phyloP scores from a whole-genome alignment of 2,888 invertebrate genomes.

The Tribolium freemani region DNA sequence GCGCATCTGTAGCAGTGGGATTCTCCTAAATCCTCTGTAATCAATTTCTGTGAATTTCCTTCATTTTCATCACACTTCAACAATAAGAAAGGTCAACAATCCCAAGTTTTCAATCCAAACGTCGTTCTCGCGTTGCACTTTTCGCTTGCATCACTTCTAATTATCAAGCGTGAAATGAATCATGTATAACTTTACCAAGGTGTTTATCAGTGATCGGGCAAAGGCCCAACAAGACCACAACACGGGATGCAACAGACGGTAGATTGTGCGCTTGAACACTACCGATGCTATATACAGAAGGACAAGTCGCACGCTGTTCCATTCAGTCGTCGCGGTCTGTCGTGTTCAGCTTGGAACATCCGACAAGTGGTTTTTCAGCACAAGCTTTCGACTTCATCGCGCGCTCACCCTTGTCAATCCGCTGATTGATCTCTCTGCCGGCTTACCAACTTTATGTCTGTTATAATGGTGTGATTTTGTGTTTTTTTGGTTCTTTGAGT shows the following conservation, averaged over 20 bases:
- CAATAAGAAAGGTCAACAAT: slow-evolving; percentile 21
- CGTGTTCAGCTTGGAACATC: slow-evolving; percentile 43
- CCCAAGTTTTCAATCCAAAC: slow-evolving; percentile 11
- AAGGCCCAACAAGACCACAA: slow-evolving; percentile 17
- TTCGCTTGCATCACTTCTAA: slow-evolving; percentile 36
- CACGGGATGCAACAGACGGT: slow-evolving; percentile 34
- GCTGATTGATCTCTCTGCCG: slow-evolving; percentile 8
- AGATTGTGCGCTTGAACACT: slow-evolving; percentile 44
- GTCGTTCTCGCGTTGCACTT: slow-evolving; percentile 26
- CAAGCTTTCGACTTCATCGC: slow-evolving; percentile 26
- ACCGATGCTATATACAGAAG: slow-evolving; percentile 41
- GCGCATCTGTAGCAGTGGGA: too few species aligned
- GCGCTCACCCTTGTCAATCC: slow-evolving; percentile 2
- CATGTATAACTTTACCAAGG: slow-evolving; percentile 16
- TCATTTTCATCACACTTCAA: background rate
- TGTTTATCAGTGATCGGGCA: slow-evolving; percentile 30
- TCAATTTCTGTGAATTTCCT: background rate
- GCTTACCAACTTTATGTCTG: background rate
- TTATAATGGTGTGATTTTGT: slow-evolving; percentile 35
- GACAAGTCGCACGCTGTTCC: slow-evolving; percentile 42
- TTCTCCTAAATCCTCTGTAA: background rate
- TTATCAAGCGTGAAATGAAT: slow-evolving; percentile 35
- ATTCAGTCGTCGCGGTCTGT: slow-evolving; percentile 50
- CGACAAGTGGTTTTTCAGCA: slow-evolving; percentile 45
- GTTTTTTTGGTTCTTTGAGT: slow-evolving; percentile 26